phyloP scores from a whole-genome alignment of 1,140 invertebrate genomes.

The Apis florea region DNA sequence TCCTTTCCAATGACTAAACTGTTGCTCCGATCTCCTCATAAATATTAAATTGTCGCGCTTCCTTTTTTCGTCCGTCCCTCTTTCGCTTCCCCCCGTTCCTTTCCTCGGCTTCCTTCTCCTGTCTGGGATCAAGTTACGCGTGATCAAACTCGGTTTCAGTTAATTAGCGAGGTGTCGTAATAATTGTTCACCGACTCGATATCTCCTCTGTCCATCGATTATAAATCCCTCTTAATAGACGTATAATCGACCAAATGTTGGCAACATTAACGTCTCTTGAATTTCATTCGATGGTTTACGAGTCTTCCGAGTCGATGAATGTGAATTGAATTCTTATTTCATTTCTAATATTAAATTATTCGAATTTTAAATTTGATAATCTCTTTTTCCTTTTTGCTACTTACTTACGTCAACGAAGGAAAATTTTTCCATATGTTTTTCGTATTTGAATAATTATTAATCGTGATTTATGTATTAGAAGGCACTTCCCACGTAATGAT shows the following conservation, averaged over 20 bases:
- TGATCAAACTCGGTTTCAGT: slow-evolving; percentile 47
- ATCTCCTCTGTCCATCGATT: slow-evolving; percentile 17
- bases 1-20: slow-evolving; percentile 43
- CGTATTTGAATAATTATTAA: not conserved
- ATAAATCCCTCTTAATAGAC: slow-evolving; percentile 46
- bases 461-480: not conserved
- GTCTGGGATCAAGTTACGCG: slow-evolving; percentile 26
- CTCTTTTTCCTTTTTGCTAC: too few relatives aligned
- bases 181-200: slow-evolving; percentile 50
- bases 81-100: not conserved
- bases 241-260: slow-evolving; percentile 17
- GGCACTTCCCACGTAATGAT: not conserved
- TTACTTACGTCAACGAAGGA: too few relatives aligned
- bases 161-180: slow-evolving; percentile 64
- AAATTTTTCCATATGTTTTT: not conserved
- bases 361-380: too few relatives aligned
- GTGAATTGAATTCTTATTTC: not conserved
- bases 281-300: not conserved
- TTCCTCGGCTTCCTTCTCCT: not conserved
- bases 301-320: not conserved
- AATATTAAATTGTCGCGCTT: slow-evolving; percentile 45
- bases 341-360: too few relatives aligned
- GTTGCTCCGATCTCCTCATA: slow-evolving; percentile 39
- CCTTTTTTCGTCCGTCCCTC: slow-evolving; percentile 11
- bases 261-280: not conserved